A percentile compares a stretch with the other conserved stretches of the same genome.
phyloP scores from a whole-genome alignment of 1,140 invertebrate species.

The Formica exsecta region DNA sequence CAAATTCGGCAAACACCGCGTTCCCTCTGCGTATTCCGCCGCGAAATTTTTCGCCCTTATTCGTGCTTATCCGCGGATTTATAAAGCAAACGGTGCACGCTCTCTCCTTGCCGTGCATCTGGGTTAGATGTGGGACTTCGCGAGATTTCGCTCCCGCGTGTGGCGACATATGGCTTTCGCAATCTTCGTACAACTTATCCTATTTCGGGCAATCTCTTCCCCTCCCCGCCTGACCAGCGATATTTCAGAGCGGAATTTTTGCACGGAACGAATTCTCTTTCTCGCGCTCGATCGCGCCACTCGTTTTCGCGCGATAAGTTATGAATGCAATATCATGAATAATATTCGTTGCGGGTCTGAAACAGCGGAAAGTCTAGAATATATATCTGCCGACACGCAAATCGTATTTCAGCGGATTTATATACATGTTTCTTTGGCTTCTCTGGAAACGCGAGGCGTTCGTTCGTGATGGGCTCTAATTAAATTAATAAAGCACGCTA shows the following conservation, averaged over 20 bases:
- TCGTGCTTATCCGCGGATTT: conserved; percentile 37
- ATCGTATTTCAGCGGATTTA: conserved; percentile 31
- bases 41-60: conserved; percentile 5
- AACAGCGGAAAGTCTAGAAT: conserved; percentile 19
- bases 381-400: background rate
- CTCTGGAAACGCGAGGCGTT: background rate
- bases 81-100: conserved; percentile 61
- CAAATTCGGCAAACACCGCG: conserved; percentile 42
- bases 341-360: conserved; percentile 19
- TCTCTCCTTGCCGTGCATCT: conserved; percentile 30
- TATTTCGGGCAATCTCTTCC: conserved; percentile 6
- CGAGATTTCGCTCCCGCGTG: conserved; percentile 19
- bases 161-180: conserved; percentile 46
- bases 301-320: conserved; percentile 34
- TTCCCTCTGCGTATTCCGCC: background rate
- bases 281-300: conserved; percentile 12
- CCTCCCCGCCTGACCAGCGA: background rate
- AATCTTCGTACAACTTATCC: conserved; percentile 51
- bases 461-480: background rate
- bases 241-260: conserved; percentile 4
- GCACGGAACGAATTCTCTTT: background rate
- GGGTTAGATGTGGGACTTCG: conserved; percentile 5
- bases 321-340: conserved; percentile 57
- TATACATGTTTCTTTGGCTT: conserved; percentile 13
- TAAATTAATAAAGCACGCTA: conserved; percentile 33